These are phyloP conservation scores for Gambelia wislizenii DNA, from an alignment of 2,797 vertebrate species.

Conservation along the genomic window DNA sequence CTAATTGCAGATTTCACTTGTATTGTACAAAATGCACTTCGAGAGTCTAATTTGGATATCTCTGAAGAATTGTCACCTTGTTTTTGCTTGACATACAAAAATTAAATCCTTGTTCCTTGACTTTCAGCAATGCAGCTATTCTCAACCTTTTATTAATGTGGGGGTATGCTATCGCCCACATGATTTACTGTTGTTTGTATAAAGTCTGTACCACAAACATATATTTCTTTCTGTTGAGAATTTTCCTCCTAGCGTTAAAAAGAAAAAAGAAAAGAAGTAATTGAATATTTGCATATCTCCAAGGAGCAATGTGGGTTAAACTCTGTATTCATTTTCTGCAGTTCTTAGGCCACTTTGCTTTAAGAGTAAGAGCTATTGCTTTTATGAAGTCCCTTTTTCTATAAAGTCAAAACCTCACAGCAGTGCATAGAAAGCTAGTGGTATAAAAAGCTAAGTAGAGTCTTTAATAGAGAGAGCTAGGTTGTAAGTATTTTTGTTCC, in stretches of 20 bases:
- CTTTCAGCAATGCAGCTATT: constrained; percentile 61
- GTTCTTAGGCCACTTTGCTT: constrained; percentile 79
- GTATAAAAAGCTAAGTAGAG: constrained; percentile 84
- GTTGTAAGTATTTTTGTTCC: constrained; percentile 86
- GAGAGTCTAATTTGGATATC: constrained; percentile 50
- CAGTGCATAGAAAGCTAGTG: constrained; percentile 82
- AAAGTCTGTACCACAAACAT: constrained; percentile 38
- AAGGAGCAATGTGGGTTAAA: constrained; percentile 74
- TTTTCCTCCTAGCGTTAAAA: constrained; percentile 39
- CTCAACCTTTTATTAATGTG: constrained; percentile 60
- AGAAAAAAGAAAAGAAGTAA: constrained; percentile 58
- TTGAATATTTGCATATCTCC: constrained; percentile 82
- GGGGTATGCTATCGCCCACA: not conserved
- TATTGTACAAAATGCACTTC: constrained; percentile 23
- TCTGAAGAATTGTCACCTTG: constrained; percentile 54
- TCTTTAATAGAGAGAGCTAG: constrained; percentile 83
- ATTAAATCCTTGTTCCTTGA: constrained; percentile 65
- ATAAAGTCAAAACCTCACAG: constrained; percentile 84
- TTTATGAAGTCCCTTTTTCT: constrained; percentile 83
- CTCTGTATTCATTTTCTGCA: constrained; percentile 77
- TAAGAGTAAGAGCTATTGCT: constrained; percentile 80
- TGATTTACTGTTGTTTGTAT: constrained; percentile 38
- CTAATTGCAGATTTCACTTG: constrained; percentile 51
- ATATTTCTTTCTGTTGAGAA: constrained; percentile 34
- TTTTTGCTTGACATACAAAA: constrained; percentile 49